A percentile compares a stretch with the other conserved stretches of the same genome.
phyloP scores from a whole-genome alignment of 2,888 invertebrate genomes.

The Clitarchus hookeri region DNA sequence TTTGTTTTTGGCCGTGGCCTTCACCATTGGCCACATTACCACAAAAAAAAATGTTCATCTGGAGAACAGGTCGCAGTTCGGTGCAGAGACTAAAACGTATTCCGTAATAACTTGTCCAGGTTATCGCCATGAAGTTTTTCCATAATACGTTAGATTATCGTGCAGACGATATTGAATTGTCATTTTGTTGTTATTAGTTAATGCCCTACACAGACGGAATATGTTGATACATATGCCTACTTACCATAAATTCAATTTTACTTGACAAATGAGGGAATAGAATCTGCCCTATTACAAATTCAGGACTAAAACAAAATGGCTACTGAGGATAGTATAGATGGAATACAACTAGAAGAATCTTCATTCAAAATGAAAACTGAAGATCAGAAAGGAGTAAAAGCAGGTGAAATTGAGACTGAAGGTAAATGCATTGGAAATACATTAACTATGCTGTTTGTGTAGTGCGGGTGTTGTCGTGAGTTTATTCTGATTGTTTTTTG shows the following conservation, averaged over 20 bases:
- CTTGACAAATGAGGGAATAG: not conserved
- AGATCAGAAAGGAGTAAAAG: conserved; percentile 61
- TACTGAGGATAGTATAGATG: conserved; percentile 79
- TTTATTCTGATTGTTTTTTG: not conserved
- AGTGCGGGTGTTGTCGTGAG: not conserved
- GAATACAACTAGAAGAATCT: conserved; percentile 76
- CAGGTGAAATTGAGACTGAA: conserved; percentile 64
- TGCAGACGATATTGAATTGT: no score
- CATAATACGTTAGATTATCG: no score
- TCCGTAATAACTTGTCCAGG: no score
- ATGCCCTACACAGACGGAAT: no score
- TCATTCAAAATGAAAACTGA: conserved; percentile 64
- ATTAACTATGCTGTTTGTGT: not conserved
- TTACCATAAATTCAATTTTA: not conserved
- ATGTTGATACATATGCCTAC: not conserved
- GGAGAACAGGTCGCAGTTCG: no score
- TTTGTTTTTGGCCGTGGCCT: no score
- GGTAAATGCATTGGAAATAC: conserved; percentile 53
- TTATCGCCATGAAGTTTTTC: no score
- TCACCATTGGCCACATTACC: no score
- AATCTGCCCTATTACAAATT: not conserved
- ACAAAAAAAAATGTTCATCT: no score
- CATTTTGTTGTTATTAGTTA: no score
- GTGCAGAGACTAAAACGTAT: no score
- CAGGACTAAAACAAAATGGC: conserved; percentile 68